Percentiles rank a stretch among this genome's conserved stretches.
These are phyloP conservation scores for Pempheris klunzingeri DNA, from an alignment of 2,797 vertebrate species.

Conservation along the genomic window DNA sequence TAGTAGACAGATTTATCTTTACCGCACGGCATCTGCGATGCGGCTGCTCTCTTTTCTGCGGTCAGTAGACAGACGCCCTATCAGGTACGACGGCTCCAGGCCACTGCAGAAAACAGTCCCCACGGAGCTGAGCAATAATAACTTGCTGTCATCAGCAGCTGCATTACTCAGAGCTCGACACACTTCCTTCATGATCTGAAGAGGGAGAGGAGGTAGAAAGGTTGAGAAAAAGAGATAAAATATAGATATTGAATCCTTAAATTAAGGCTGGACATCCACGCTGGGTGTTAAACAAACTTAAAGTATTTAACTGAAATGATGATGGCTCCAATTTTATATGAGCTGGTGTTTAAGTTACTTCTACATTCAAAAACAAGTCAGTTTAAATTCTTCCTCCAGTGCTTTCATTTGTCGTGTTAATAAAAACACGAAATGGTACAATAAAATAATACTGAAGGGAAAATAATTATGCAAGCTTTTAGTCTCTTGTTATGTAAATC, in stretches of 20 bases:
- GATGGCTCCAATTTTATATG: neutral
- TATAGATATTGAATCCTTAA: conserved; percentile 6
- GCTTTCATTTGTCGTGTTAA: neutral
- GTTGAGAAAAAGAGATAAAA: conserved; percentile 4
- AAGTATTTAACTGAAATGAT: no score
- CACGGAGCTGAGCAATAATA: conserved; percentile 95
- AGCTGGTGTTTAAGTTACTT: neutral
- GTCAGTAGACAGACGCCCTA: conserved; percentile 95
- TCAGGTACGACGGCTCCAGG: conserved; percentile 96
- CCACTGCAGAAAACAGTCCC: conserved; percentile 97
- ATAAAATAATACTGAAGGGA: neutral
- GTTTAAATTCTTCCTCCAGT: neutral
- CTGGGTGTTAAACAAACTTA: neutral
- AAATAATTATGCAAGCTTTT: neutral
- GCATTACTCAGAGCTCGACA: conserved; percentile 95
- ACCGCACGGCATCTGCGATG: conserved; percentile 97
- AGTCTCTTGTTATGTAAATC: neutral
- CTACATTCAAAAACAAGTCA: neutral
- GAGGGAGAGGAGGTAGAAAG: conserved; percentile 13
- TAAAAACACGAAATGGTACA: neutral
- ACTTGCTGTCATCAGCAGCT: conserved; percentile 95
- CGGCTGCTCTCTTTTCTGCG: conserved; percentile 97
- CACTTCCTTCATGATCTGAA: conserved; percentile 98
- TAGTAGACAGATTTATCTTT: conserved; percentile 59
- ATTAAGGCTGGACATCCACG: neutral